phyloP scores from a whole-genome alignment of 2,888 invertebrate species.

The Craniophora ligustri region DNA sequence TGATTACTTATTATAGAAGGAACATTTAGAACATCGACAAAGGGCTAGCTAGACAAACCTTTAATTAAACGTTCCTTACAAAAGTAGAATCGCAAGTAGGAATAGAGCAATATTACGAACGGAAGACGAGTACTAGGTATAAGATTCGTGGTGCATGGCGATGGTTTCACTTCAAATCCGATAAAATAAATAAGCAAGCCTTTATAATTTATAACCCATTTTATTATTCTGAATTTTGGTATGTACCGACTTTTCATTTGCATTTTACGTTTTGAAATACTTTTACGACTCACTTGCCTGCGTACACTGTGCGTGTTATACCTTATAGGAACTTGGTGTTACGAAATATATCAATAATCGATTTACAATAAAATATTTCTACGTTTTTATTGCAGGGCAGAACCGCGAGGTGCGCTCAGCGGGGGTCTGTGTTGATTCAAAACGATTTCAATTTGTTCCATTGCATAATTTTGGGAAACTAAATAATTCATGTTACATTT shows the following conservation, averaged over 20 bases:
- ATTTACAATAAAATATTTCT: conserved; percentile 59
- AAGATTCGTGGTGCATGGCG: too few species aligned
- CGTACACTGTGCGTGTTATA: conserved; percentile 26
- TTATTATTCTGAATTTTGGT: conserved; percentile 29
- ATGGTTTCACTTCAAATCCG: too few species aligned
- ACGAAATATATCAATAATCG: conserved; percentile 59
- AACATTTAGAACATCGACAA: too few species aligned
- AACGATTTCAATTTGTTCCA: conserved; percentile 80
- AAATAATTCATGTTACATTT: conserved; percentile 77
- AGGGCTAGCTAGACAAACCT: too few species aligned
- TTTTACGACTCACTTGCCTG: conserved; percentile 42
- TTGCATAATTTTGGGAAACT: conserved; percentile 82
- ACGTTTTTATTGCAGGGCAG: conserved; percentile 65
- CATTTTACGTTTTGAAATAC: conserved; percentile 42
- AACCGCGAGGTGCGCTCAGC: conserved; percentile 64
- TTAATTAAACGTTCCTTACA: too few species aligned
- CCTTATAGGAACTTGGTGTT: conserved; percentile 33
- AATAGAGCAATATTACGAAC: too few species aligned
- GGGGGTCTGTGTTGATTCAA: conserved; percentile 74
- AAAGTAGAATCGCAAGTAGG: too few species aligned
- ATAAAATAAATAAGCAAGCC: conserved; percentile 15
- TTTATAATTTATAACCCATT: conserved; percentile 27
- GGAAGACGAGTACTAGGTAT: too few species aligned
- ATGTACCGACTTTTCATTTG: conserved; percentile 30
- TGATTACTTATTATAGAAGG: too few species aligned